Percentiles rank a stretch among this genome's conserved stretches.
phyloP scores from a whole-genome alignment of 2,113 vertebrate species.

The Phalacrocorax pelagicus region DNA sequence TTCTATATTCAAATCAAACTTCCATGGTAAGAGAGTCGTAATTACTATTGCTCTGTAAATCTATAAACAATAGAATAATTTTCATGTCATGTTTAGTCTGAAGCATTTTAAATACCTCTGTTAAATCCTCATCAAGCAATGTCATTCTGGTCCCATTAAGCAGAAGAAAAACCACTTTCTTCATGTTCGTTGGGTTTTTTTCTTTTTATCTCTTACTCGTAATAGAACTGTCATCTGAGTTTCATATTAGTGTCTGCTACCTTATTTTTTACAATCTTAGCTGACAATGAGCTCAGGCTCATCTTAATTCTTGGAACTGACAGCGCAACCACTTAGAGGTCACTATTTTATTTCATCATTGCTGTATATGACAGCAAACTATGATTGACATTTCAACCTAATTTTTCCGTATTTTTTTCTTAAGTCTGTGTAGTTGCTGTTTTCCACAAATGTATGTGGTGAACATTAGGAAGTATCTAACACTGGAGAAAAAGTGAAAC shows the following conservation, averaged over 20 bases:
- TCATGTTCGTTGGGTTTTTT: not conserved
- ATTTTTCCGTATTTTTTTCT: not conserved
- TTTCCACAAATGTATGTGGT: not conserved
- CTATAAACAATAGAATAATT: not conserved
- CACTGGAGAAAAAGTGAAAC: not conserved
- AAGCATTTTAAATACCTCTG: not conserved
- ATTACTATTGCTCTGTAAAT: not conserved
- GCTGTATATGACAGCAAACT: not conserved
- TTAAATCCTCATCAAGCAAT: not conserved
- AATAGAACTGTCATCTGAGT: slow-evolving; percentile 18
- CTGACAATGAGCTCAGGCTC: not conserved
- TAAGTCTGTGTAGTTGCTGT: not conserved
- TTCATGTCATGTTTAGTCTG: not conserved
- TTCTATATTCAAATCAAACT: not conserved
- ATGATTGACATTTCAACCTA: not conserved
- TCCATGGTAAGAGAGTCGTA: not conserved
- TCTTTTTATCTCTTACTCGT: not conserved
- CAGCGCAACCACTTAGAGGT: not conserved
- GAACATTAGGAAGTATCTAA: not conserved
- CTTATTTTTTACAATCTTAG: slow-evolving; percentile 16
- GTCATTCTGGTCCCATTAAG: not conserved
- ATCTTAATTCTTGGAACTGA: not conserved
- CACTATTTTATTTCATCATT: not conserved
- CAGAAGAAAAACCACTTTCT: not conserved
- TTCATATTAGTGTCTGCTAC: not conserved